These are phyloP conservation scores for Calliphora vicina DNA, from an alignment of 1,140 invertebrate species.

Conservation along the genomic window DNA sequence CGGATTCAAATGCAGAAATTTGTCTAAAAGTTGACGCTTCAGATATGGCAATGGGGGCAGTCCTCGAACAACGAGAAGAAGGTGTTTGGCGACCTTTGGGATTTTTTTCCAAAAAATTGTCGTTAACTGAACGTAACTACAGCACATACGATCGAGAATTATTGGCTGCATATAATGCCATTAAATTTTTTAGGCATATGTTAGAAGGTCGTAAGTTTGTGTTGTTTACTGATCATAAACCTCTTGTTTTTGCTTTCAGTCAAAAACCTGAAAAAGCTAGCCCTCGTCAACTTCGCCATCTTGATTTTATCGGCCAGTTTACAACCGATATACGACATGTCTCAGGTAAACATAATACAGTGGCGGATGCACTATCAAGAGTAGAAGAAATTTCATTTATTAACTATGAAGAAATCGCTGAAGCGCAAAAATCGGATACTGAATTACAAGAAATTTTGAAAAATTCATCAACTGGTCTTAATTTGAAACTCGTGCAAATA, in stretches of 20 bases:
- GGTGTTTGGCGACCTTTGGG: neutral
- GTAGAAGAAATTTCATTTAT: neutral
- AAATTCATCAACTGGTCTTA: too few relatives aligned
- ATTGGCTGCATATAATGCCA: neutral
- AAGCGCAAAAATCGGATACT: neutral
- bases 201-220: neutral
- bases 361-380: neutral
- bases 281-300: neutral
- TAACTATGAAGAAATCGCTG: neutral
- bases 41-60: neutral
- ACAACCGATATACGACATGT: too few relatives aligned
- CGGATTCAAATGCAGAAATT: neutral
- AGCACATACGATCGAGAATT: constrained; percentile 19
- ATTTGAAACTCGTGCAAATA: too few relatives aligned
- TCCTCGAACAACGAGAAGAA: neutral
- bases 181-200: constrained; percentile 45
- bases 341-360: neutral
- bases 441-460: too few relatives aligned
- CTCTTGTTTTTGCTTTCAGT: too few relatives aligned
- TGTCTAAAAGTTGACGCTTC: neutral
- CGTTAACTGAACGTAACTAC: neutral
- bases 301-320: neutral
- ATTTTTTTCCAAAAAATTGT: constrained; percentile 10
- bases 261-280: neutral
- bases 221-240: too few relatives aligned